A percentile compares a stretch with the other conserved stretches of the same genome.
Evolutionary conservation across 2,113 vertebrate species (phyloP).

Genomic region (Spermophilus dauricus): DNA sequence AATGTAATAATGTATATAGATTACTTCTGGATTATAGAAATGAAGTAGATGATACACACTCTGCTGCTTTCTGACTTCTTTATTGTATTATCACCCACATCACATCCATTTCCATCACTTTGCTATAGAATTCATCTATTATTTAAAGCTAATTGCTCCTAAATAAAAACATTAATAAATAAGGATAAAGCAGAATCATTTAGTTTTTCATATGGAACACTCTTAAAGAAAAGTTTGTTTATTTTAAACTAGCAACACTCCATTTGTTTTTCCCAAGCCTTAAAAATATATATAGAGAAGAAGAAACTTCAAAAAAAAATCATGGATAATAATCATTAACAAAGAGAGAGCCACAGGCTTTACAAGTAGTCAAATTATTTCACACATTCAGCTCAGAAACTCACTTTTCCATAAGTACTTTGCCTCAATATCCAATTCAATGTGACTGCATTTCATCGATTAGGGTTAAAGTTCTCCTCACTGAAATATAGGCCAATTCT

Average conservation of each 20-base stretch:
- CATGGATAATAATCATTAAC: slow-evolving; percentile 55
- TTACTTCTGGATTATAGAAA: neutral
- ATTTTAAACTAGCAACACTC: slow-evolving; percentile 50
- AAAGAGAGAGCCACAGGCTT: slow-evolving; percentile 40
- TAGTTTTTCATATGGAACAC: neutral
- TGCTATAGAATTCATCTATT: slow-evolving; percentile 14
- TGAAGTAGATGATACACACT: neutral
- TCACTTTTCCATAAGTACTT: neutral
- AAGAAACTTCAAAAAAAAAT: slow-evolving; percentile 44
- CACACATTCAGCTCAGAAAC: slow-evolving; percentile 7
- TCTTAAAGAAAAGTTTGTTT: slow-evolving; percentile 6
- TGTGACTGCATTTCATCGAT: neutral
- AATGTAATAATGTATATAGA: neutral
- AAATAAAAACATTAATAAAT: slow-evolving; percentile 14
- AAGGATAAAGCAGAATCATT: slow-evolving; percentile 27
- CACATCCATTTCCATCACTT: neutral
- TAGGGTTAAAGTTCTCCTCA: neutral
- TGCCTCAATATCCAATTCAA: neutral
- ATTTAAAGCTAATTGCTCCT: neutral
- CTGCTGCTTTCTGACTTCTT: neutral
- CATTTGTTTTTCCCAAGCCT: slow-evolving; percentile 56
- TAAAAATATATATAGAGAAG: neutral
- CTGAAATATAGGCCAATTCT: slow-evolving; percentile 27
- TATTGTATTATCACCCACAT: neutral
- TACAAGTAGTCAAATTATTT: slow-evolving; percentile 53